These are phyloP conservation scores for Lota lota DNA, from an alignment of 2,113 vertebrate species.

Conservation along the genomic window DNA sequence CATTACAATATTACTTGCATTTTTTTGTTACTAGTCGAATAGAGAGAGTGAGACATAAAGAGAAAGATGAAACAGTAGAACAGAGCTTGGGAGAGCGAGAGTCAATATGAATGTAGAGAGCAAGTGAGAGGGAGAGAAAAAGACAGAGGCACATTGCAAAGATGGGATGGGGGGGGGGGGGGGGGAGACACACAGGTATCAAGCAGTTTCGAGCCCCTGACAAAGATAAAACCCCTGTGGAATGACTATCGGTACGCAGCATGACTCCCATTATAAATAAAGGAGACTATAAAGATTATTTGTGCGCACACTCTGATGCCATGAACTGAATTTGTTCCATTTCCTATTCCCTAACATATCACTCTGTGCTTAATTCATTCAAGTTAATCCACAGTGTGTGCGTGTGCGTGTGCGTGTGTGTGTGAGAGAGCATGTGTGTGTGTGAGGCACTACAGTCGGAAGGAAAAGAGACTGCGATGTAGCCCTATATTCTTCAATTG, in stretches of 20 bases:
- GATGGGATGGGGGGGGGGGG: no score
- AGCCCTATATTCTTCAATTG: constrained; percentile 39
- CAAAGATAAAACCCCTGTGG: no score
- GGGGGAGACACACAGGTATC: no score
- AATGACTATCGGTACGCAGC: constrained; percentile 34
- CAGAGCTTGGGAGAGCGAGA: no score
- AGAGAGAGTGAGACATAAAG: no score
- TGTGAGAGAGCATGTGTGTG: constrained; percentile 3
- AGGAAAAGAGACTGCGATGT: constrained; percentile 1
- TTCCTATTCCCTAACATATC: constrained; percentile 19
- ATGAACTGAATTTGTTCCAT: constrained; percentile 36
- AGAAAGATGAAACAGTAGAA: no score
- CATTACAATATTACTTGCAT: no score
- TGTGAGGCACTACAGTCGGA: constrained; percentile 9
- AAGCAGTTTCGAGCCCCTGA: no score
- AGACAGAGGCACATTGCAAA: no score
- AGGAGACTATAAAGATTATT: constrained; percentile 45
- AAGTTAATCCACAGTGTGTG: constrained; percentile 51
- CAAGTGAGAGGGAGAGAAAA: no score
- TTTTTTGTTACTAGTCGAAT: no score
- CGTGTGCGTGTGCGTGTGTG: constrained; percentile 14
- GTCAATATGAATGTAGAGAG: no score
- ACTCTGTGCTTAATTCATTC: constrained; percentile 28
- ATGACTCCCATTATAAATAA: constrained; percentile 47
- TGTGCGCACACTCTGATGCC: constrained; percentile 26